Conservation (phyloP, 2,888 invertebrate genomes). For the Malachius bipustulatus region DNA sequence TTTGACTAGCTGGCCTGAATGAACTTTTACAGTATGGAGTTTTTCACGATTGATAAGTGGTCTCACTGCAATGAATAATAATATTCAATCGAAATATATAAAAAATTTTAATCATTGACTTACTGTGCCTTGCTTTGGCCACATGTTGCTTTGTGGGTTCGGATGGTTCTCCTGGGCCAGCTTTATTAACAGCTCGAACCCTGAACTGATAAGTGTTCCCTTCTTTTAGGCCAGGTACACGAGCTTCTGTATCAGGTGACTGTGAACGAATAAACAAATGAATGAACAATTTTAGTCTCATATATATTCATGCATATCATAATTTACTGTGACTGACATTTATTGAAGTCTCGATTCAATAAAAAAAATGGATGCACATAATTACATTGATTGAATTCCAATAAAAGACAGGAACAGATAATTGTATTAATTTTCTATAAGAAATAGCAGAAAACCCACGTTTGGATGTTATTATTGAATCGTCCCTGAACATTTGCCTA, state of each 20-base stretch:
- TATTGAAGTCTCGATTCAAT: no score
- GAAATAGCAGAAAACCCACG: no score
- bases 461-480: no score
- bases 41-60: slow-evolving; percentile 93
- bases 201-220: slow-evolving; percentile 92
- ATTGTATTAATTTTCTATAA: no score
- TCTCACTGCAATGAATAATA: slow-evolving; percentile 54
- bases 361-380: no score
- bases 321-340: no score
- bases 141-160: slow-evolving; percentile 79
- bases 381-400: no score
- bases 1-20: slow-evolving; percentile 81
- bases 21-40: slow-evolving; percentile 74
- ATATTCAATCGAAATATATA: slow-evolving; percentile 8
- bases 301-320: no score
- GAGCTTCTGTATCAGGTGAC: slow-evolving; percentile 68
- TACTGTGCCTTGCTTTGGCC: slow-evolving; percentile 77
- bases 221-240: slow-evolving; percentile 75
- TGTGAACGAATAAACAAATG: slow-evolving; percentile 36
- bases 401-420: no score
- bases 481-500: no score
- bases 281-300: no score
- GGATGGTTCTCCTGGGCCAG: slow-evolving; percentile 83
- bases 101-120: slow-evolving; percentile 34
- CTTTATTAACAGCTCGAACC: slow-evolving; percentile 90